These are phyloP conservation scores for Poeciliopsis paucimaculata DNA, from an alignment of 2,797 vertebrate species.

Conservation along the genomic window DNA sequence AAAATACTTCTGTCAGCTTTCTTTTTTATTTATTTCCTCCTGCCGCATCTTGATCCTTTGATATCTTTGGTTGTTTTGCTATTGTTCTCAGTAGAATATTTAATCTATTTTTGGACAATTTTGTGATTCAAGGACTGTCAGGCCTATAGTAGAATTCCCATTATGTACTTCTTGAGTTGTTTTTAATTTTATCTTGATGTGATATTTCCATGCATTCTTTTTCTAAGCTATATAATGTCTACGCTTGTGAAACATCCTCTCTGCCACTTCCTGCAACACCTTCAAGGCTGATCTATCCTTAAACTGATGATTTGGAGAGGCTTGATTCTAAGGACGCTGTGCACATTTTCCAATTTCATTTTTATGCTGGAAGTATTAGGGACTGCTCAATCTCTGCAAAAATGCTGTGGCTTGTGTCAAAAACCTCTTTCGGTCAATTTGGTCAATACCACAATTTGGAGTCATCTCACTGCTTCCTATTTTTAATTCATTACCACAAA, in stretches of 20 bases:
- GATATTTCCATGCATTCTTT: not conserved
- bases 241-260: not conserved
- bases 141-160: not conserved
- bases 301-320: not conserved
- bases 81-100: not conserved
- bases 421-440: not conserved
- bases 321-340: not conserved
- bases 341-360: not conserved
- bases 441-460: not conserved
- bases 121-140: not conserved
- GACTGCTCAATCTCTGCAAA: not conserved
- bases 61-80: not conserved
- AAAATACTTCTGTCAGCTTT: not conserved
- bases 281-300: not conserved
- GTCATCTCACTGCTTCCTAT: not conserved
- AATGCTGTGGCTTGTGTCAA: not conserved
- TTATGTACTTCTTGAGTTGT: not conserved
- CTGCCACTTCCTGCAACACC: not conserved
- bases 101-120: not conserved
- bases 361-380: not conserved
- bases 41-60: not conserved
- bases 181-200: not conserved
- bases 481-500: not conserved
- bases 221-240: not conserved
- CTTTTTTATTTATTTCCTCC: not conserved